phyloP scores from a whole-genome alignment of 2,888 invertebrate species.

The Sycophila texana region DNA sequence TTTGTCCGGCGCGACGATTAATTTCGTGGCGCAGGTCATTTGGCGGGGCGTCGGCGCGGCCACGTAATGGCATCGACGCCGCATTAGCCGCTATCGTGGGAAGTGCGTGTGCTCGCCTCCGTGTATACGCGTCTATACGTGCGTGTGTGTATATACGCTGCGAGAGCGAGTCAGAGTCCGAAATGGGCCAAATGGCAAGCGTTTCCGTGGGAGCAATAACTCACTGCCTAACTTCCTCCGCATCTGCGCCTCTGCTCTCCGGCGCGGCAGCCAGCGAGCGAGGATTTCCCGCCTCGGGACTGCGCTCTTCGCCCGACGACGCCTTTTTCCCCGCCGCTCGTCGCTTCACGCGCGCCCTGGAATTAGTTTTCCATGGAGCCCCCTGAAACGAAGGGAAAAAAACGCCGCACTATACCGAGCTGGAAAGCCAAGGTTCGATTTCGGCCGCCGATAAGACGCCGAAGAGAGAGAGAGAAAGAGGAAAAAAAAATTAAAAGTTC shows the following conservation, averaged over 20 bases:
- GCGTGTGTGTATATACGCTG: too few species aligned
- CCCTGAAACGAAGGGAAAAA: background rate
- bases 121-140: background rate
- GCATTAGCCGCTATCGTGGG: conserved; percentile 15
- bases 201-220: conserved; percentile 61
- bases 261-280: background rate
- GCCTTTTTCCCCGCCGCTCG: conserved; percentile 1
- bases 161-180: background rate
- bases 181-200: conserved; percentile 58
- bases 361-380: conserved; percentile 21
- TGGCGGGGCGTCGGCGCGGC: conserved; percentile 16
- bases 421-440: background rate
- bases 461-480: background rate
- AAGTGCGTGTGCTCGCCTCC: conserved; percentile 2
- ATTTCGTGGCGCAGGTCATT: conserved; percentile 31
- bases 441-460: background rate
- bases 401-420: background rate
- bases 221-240: conserved; percentile 62
- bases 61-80: background rate
- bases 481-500: conserved; percentile 20
- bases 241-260: conserved; percentile 60
- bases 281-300: conserved; percentile 32
- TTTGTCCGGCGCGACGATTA: conserved; percentile 43
- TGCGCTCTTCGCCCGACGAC: background rate
- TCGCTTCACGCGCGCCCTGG: background rate